A percentile compares a stretch with the other conserved stretches of the same genome.
Conservation (phyloP, 2,113 vertebrate species). For the Lasiurus borealis region DNA sequence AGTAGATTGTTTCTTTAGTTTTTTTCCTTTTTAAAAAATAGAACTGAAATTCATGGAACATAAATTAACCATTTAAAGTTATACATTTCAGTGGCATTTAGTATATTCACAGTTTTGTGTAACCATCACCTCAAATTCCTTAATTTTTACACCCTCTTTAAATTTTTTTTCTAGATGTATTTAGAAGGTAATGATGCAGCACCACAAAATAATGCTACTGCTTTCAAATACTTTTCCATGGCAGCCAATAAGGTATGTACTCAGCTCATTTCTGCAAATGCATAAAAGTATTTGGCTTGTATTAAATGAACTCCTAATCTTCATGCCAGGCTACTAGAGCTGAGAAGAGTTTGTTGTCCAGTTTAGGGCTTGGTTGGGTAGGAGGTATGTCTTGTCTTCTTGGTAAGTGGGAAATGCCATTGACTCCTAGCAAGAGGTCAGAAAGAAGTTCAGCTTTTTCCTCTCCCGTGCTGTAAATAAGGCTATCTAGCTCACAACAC, state of each 20-base stretch:
- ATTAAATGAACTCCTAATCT: not conserved
- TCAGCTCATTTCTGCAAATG: not conserved
- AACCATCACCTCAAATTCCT: not conserved
- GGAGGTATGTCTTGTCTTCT: not conserved
- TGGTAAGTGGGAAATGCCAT: not conserved
- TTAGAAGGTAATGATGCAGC: conserved; percentile 82
- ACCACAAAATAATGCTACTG: conserved; percentile 82
- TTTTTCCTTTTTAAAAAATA: conserved; percentile 28
- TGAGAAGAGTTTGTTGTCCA: not conserved
- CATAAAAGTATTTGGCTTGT: not conserved
- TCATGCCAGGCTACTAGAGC: not conserved
- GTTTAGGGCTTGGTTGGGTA: too few relatives aligned
- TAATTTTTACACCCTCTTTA: not conserved
- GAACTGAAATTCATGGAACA: conserved; percentile 35
- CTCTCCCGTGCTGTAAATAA: not conserved
- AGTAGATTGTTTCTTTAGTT: not conserved
- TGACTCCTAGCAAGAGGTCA: not conserved
- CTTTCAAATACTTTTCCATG: conserved; percentile 85
- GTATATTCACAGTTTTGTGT: not conserved
- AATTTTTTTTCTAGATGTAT: conserved; percentile 81
- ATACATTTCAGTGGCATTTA: not conserved
- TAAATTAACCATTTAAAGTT: conserved; percentile 12
- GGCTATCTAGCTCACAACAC: not conserved
- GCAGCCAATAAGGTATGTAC: conserved; percentile 83
- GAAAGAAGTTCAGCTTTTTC: not conserved